Evolutionary conservation across 2,797 vertebrate genomes (phyloP).

Genomic region (Molossus alvarezi): DNA sequence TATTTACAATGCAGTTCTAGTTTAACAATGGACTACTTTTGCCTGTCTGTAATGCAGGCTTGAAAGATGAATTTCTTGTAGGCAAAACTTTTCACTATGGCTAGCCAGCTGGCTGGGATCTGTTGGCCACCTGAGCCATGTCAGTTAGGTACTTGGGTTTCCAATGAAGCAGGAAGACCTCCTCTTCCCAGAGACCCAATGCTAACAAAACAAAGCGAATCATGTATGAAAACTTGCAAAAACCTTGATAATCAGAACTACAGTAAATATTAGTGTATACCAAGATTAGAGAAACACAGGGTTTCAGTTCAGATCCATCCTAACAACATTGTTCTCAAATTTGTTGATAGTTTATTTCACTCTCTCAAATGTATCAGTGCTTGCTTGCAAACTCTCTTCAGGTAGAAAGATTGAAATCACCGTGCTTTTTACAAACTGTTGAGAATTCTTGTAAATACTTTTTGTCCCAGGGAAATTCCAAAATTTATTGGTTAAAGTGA

Average conservation of each 20-base stretch:
- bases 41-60: background rate
- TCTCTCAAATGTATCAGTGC: background rate
- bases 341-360: conserved; percentile 20
- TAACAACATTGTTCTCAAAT: background rate
- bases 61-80: background rate
- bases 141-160: background rate
- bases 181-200: background rate
- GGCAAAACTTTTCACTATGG: background rate
- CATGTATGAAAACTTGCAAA: background rate
- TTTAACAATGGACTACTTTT: conserved; percentile 19
- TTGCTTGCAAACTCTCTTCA: conserved; percentile 32
- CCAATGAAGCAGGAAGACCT: background rate
- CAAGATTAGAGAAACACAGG: background rate
- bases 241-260: background rate
- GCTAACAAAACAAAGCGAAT: background rate
- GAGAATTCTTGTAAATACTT: conserved; percentile 11
- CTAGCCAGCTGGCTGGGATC: background rate
- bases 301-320: background rate
- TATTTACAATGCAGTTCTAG: conserved; percentile 68
- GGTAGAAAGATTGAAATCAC: background rate
- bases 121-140: background rate
- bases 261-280: background rate
- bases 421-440: conserved; percentile 46
- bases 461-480: conserved; percentile 27
- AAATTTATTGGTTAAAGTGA: background rate